Base-by-base conservation (phyloP, 2,888 invertebrate species). In the Acanthosepion pharaonis region DNA sequence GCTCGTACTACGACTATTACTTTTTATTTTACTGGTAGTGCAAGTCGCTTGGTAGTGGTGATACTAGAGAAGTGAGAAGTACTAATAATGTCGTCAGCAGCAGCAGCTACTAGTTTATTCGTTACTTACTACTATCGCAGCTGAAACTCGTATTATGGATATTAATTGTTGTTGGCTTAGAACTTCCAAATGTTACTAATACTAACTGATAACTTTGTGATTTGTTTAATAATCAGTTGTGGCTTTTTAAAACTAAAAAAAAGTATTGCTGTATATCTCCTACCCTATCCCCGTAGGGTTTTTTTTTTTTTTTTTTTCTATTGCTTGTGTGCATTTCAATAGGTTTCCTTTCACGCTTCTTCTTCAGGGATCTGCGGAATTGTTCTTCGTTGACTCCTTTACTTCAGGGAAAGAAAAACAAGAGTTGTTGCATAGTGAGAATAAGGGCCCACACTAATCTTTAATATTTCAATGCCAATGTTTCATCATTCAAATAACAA, bases 51-150 rank as follows among this genome's bases (percentile, higher is more conserved):
- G n/a, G 11, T 78, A 11, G 78, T 78, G 78, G n/a, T 78, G 78
- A 78, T 78, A 78, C 78, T 78, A 78, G 78, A 33, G 78, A 78
- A n/a, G 78, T 78, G n/a, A 78, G n/a, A 78, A 78, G n/a, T 78
- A 78, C 78, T 78, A 33, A 78, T n/a, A 78, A 78, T 78, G 78
- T 78, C n/a, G 78, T 78, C n/a, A 33, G n/a, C n/a, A 78, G n/a
- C 78, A 78, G 78, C 28, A 64, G 64, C 78, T n/a, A 15, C n/a
- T 78, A n/a, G n/a, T 78, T 78, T 78, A n/a, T 11, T 78, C n/a
- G 59, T 59, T 78, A 78, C 78, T 78, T 23, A 15, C 78, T 5
- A 78, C 6, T n/a, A 78, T n/a, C 78, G n/a, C 78, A 11, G n/a
- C n/a, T 78, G 78, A 78, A 78, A 78, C 33, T 78, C 78, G 78